Evolutionary conservation across 2,888 invertebrate genomes (phyloP), one percentile per base, ranked within the genome.

Genomic region (Heliconius cydno): DNA sequence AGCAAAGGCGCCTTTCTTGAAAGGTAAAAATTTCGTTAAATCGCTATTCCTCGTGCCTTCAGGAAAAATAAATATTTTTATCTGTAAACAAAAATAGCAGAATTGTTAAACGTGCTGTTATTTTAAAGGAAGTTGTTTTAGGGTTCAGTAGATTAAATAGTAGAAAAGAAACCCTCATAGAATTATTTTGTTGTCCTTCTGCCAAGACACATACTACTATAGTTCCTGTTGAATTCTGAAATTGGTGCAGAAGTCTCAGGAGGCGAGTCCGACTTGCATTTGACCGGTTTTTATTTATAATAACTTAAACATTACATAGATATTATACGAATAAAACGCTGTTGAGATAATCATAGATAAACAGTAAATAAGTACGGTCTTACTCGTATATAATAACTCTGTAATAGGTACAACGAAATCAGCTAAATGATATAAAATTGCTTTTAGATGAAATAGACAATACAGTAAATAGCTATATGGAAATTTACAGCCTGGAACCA

Each of bases 1-100:
- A 88, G 96, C 96, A 90, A 97, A 97, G 3, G 97, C 97, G 19
- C 97, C 97, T 87, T 97, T 97, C 88, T 97, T 97, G 89, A 97
- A 97, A 10, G 97, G 96, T 77, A 97, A 90, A 84, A 97, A 90
- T 80, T 95, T 95, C 80, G 92, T 92, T 76, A 92, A 92, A 83
- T 93, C 91, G 84, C 93, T 95, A 84, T 96, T 96, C 81, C 97
- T 93, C 22, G 97, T 97, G 66, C 97, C 97, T 89, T 97, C 97
- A 28, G 97, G 97, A 87, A 96, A 97, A 80, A 97, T 92, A 95
- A 96, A 96, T 82, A 97, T 94, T 89, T 97, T 97, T 78, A 96
- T 94, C 96, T 96, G 92, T 84, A 92, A 84, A 81, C 41, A 9
- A 46, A 78, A 52, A 22, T 22, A 22, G 7, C 2, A 22, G 2